Conservation (phyloP, 2,113 vertebrate species). For the Cervus canadensis region DNA sequence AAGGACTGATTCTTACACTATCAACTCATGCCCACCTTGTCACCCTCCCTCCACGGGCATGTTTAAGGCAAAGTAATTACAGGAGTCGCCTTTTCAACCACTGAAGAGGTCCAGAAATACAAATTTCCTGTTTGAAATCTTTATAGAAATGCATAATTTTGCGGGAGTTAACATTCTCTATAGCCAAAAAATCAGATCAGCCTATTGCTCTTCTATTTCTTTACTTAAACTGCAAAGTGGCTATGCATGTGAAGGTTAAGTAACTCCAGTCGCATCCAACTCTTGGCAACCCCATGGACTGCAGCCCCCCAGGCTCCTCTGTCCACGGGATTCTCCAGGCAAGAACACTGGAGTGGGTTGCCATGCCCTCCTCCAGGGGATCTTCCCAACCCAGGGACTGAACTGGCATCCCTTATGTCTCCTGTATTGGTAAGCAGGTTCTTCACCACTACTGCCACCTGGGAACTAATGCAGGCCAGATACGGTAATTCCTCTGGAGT, state of each 20-base stretch:
- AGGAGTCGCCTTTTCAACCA: neutral
- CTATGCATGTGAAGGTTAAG: neutral
- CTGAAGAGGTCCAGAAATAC: neutral
- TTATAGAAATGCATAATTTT: neutral
- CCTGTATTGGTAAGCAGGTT: neutral
- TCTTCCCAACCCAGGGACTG: neutral
- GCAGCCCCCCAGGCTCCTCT: neutral
- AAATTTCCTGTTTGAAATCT: neutral
- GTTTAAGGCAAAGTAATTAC: neutral
- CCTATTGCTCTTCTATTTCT: neutral
- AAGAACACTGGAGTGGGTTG: neutral
- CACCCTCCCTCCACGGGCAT: neutral
- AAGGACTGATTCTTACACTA: neutral
- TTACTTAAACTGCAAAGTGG: neutral
- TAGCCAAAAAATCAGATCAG: neutral
- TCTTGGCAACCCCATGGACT: neutral
- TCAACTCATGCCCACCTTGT: neutral
- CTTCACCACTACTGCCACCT: neutral
- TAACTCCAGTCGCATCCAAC: rapidly evolving
- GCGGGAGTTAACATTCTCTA: neutral
- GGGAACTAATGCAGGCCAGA: neutral
- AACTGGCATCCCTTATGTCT: neutral
- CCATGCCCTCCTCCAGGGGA: neutral
- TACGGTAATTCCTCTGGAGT: neutral
- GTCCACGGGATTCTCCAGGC: neutral